These are phyloP conservation scores for Siniperca obscura DNA, from an alignment of 2,797 vertebrate species.

Conservation along the genomic window DNA sequence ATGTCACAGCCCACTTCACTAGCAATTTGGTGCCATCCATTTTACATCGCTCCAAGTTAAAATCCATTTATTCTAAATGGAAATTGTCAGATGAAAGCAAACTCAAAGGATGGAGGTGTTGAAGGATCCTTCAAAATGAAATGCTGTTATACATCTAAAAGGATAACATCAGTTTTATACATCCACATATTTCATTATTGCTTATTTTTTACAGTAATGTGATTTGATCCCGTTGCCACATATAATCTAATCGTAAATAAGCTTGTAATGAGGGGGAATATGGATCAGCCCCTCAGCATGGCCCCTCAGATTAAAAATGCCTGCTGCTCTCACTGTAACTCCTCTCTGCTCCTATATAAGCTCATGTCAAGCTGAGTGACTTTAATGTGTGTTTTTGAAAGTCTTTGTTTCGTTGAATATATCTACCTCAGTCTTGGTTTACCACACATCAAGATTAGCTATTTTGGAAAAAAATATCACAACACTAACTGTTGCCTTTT, in stretches of 20 bases:
- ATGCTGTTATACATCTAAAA: conserved; percentile 8
- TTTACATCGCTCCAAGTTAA: conserved; percentile 40
- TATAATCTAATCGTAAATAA: conserved; percentile 77
- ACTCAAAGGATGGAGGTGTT: conserved; percentile 12
- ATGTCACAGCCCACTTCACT: conserved; percentile 63
- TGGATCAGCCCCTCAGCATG: conserved; percentile 69
- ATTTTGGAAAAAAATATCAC: conserved; percentile 33
- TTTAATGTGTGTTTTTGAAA: conserved; percentile 56
- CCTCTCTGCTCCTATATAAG: conserved; percentile 49
- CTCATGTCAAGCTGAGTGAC: conserved; percentile 53
- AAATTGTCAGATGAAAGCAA: conserved; percentile 37
- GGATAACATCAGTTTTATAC: conserved; percentile 14
- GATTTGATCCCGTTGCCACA: conserved; percentile 61
- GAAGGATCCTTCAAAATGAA: conserved; percentile 23
- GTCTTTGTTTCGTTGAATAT: conserved; percentile 62
- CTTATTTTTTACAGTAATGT: conserved; percentile 34
- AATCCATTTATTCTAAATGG: conserved; percentile 62
- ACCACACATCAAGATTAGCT: conserved; percentile 57
- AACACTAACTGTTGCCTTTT: conserved; percentile 64
- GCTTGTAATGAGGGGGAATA: conserved; percentile 67
- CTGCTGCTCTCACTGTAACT: conserved; percentile 66
- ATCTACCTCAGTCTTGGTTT: conserved; percentile 85
- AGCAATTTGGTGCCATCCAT: conserved; percentile 45
- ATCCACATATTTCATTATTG: conserved; percentile 38
- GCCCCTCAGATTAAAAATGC: conserved; percentile 66